Evolutionary conservation across 2,113 vertebrate species (phyloP), one percentile per base, ranked within the genome.

Genomic region (Pseudois nayaur): DNA sequence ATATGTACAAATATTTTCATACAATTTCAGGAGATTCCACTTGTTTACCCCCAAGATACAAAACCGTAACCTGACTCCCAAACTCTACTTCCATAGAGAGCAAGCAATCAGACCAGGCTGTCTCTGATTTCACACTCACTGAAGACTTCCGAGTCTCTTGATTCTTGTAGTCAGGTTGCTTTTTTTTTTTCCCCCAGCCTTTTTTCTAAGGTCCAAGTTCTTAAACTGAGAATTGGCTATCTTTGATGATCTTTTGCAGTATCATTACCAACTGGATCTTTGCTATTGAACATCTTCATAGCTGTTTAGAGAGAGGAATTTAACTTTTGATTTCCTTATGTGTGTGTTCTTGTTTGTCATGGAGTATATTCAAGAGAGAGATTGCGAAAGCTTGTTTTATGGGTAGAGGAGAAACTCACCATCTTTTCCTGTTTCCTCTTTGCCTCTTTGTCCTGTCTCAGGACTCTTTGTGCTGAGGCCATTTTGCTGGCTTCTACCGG

Each of bases 51-150:
- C 62, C 50, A 40, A 94, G 60, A 91, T 96, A 85, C 6, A 93
- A 93, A 91, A 82, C 43, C n/a, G 9, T 79, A 50, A 71, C 96
- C 82, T 98, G 94, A 95, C 45, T 96, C 36, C 93, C 83, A 95
- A 64, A 45, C 86, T 31, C 89, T 97, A 33, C 90, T 4, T 27
- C 94, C 55, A 48, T 23, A 8, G 62, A 52, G 40, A 59, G 78
- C 25, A 97, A 96, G 60, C 40, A 17, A 4, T 71, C 60, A 93
- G 48, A 8, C 29, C 4, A 17, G 89, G 25, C 23, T 74, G 27
- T 60, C 36, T 88, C 40, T 60, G 60, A 12, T 60, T 86, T 33
- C 23, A 0, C 4, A 50, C 17, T 83, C 14, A 10, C 2, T 27
- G 7, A 89, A 19, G 50, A 45, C 45, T 92, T 93, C 45, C 33